Conservation (phyloP, 2,888 invertebrate species). For the Apamea anceps region DNA sequence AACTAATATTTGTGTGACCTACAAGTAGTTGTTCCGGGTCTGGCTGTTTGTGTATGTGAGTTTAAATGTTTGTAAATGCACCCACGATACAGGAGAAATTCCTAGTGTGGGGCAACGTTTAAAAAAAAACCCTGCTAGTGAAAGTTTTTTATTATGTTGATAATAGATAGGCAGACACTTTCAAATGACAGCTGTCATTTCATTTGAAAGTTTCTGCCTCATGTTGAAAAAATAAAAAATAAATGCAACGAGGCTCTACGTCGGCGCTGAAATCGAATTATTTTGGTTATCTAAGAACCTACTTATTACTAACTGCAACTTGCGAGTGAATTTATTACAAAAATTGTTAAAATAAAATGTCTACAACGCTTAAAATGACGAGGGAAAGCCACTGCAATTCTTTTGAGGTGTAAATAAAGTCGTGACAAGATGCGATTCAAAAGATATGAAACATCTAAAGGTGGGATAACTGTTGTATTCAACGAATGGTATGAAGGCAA, state of each 20-base stretch:
- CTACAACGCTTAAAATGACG: background rate
- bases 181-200: background rate
- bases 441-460: background rate
- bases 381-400: background rate
- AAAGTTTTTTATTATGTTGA: background rate
- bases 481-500: background rate
- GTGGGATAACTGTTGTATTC: too few relatives aligned
- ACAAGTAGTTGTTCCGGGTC: too few relatives aligned
- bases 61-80: too few relatives aligned
- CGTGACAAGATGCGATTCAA: background rate
- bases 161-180: background rate
- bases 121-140: too few relatives aligned
- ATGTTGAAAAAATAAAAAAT: background rate
- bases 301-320: background rate
- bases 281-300: background rate
- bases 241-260: background rate
- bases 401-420: background rate
- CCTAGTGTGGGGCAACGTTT: too few relatives aligned
- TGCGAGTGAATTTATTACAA: background rate
- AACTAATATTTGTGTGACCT: too few relatives aligned
- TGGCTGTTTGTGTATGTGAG: too few relatives aligned
- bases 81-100: too few relatives aligned
- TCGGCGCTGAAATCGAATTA: too few relatives aligned
- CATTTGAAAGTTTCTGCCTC: background rate
- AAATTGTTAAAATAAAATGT: conserved; percentile 3